Evolutionary conservation across 2,113 vertebrate species (phyloP), one percentile per base, ranked within the genome.

Genomic region (Terrapene triunguis): DNA sequence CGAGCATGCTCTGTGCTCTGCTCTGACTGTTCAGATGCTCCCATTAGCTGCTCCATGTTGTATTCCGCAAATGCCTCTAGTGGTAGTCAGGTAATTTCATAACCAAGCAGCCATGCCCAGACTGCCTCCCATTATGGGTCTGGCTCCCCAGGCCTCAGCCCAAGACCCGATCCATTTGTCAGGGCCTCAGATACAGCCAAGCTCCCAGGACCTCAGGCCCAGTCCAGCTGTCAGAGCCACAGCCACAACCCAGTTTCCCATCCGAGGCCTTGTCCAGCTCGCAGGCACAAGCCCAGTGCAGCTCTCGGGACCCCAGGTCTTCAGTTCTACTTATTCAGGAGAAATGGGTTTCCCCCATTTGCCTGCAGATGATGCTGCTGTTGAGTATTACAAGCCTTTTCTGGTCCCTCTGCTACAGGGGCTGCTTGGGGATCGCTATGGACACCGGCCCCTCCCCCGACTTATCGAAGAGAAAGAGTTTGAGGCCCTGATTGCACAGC

Each of bases 371-470:
- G 32, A 5, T 21, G 65, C 22, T 10, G 9, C 65, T 19, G n/a
- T 19, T 62, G 65, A 14, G 59, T 47, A 55, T 3, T 14, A 53
- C 2, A 0, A 62, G 38, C 38, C 59, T 84, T 90, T 87, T 84
- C 3, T 76, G 44, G 9, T 48, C 3, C 47, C 19, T 91, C 53
- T 62, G 27, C 25, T 32, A 16, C 93, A 99, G 99, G 99, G 98
- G 48, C 97, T 99, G 35, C 89, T 99, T 55, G 99, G 99, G 50
- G 98, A 98, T 96, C 96, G 97, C n/a, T 99, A 99, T 0, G 98
- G 99, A 3, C 98, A 98, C 78, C 96, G 98, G 1, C 86, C 97
- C 0, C 65, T 98, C 53, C 99, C 99, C 42, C 89, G 17, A 0
- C 76, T 97, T 82, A 96, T 99, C 5, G 91, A 95, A 2, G 98